Evolutionary conservation across 2,113 vertebrate genomes (phyloP).

Genomic region (Catagonus wagneri): DNA sequence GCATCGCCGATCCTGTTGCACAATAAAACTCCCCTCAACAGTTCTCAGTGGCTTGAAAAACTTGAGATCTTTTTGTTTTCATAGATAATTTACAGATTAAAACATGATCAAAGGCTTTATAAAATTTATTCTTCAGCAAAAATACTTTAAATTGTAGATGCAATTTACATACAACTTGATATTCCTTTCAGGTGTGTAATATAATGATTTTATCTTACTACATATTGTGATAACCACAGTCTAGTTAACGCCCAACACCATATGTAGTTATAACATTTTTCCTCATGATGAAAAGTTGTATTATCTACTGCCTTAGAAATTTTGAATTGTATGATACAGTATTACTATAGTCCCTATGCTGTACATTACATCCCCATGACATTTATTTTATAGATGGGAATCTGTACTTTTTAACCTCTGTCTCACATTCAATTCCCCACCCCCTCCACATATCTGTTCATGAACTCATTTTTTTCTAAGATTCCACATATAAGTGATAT

Average conservation of each 20-base stretch:
- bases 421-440: not conserved
- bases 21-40: not conserved
- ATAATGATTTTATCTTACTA: no score
- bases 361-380: no score
- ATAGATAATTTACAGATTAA: not conserved
- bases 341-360: no score
- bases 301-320: no score
- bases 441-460: not conserved
- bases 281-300: no score
- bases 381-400: not conserved
- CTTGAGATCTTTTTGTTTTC: not conserved
- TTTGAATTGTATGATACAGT: no score
- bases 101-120: not conserved
- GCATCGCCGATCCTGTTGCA: no score
- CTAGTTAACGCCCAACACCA: no score
- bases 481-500: not conserved
- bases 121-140: slow-evolving; percentile 52
- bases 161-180: no score
- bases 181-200: no score
- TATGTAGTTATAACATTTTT: no score
- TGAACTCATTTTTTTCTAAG: not conserved
- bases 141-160: not conserved
- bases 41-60: slow-evolving; percentile 42
- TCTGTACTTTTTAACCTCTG: not conserved
- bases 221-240: no score